Conservation (phyloP, 2,113 vertebrate genomes). For the Thamnaconus septentrionalis region DNA sequence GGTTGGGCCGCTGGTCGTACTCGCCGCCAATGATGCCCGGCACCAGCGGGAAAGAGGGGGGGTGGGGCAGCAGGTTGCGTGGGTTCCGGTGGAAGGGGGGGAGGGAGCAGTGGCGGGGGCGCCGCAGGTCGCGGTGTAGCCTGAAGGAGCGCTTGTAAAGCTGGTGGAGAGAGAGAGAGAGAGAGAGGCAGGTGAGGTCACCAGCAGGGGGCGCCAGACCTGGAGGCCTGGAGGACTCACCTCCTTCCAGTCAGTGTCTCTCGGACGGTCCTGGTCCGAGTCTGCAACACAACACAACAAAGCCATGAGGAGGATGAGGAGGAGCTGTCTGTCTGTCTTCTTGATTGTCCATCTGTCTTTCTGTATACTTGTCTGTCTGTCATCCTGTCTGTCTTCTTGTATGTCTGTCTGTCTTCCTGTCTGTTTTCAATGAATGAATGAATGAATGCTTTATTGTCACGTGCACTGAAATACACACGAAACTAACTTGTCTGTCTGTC, state of each 20-base stretch:
- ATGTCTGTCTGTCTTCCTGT: background rate
- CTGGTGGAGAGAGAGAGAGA: slow-evolving; percentile 36
- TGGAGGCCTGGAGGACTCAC: slow-evolving; percentile 42
- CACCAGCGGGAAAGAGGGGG: slow-evolving; percentile 47
- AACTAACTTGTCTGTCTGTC: too few species aligned
- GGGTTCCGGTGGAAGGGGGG: slow-evolving; percentile 2
- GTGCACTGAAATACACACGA: too few species aligned
- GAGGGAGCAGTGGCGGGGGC: background rate
- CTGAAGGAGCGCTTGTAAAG: slow-evolving; percentile 62
- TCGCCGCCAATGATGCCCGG: slow-evolving; percentile 77
- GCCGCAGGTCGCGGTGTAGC: slow-evolving; percentile 3
- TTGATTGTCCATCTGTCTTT: background rate
- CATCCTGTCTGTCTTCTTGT: background rate
- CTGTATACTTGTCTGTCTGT: background rate
- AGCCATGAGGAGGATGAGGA: too few species aligned
- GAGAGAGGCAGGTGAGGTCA: background rate
- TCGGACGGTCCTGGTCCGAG: slow-evolving; percentile 30
- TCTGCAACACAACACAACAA: slow-evolving; percentile 28
- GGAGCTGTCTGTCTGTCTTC: too few species aligned
- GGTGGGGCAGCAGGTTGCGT: slow-evolving; percentile 32
- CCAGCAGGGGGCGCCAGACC: background rate
- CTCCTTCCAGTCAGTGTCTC: slow-evolving; percentile 73
- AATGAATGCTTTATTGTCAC: too few species aligned
- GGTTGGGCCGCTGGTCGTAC: slow-evolving; percentile 62
- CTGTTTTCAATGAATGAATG: too few species aligned